Evolutionary conservation across 1,140 invertebrate genomes (phyloP).

Genomic region (Drosophila lowei): DNA sequence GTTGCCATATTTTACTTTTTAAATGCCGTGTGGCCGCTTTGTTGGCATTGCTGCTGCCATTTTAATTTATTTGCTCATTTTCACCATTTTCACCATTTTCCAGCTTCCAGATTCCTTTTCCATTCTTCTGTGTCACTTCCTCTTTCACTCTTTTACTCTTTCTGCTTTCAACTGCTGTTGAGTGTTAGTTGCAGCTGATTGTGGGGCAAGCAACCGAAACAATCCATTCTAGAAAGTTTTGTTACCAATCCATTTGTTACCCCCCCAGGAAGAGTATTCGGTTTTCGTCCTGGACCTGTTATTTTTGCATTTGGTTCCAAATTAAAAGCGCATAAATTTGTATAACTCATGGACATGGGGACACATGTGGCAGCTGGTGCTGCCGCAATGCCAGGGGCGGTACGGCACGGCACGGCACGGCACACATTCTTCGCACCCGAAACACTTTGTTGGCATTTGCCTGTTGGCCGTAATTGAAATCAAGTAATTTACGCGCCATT

Average conservation of each 20-base stretch:
- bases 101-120: conserved; percentile 38
- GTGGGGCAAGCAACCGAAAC: conserved; percentile 14
- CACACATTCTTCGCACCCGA: conserved; percentile 9
- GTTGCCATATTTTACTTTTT: conserved; percentile 79
- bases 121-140: neutral
- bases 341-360: conserved; percentile 67
- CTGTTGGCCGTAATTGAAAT: conserved; percentile 56
- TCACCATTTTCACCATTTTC: conserved; percentile 74
- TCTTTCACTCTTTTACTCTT: conserved; percentile 1
- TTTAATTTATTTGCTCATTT: conserved; percentile 82
- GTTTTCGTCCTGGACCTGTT: conserved; percentile 20
- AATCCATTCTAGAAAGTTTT: too few species aligned
- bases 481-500: conserved; percentile 74
- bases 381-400: conserved; percentile 18
- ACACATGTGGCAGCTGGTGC: conserved; percentile 47
- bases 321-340: conserved; percentile 73
- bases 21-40: conserved; percentile 67
- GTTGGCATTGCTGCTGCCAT: conserved; percentile 42
- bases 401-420: neutral
- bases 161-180: neutral
- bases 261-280: conserved; percentile 3
- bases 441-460: conserved; percentile 17
- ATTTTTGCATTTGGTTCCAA: conserved; percentile 59
- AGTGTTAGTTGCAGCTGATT: conserved; percentile 34
- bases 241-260: too few species aligned